phyloP scores from a whole-genome alignment of 2,113 vertebrate genomes.

The Actenoides lindsayi region DNA sequence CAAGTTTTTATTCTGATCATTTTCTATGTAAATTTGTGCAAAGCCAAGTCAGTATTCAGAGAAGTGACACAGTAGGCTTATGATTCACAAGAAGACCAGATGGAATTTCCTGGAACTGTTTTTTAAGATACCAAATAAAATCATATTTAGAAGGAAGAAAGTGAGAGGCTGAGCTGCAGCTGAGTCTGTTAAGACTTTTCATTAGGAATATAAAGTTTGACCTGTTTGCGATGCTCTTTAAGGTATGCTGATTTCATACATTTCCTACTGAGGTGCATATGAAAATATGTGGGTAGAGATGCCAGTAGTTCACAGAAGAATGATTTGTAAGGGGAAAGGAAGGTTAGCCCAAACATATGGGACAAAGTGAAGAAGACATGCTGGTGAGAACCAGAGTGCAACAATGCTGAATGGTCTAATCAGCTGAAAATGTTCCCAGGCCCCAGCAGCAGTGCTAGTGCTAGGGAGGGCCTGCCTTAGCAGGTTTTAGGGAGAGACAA shows the following conservation, averaged over 20 bases:
- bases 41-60: neutral
- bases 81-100: constrained; percentile 23
- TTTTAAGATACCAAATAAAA: neutral
- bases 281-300: neutral
- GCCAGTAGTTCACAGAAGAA: neutral
- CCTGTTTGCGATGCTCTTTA: neutral
- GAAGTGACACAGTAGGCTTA: neutral
- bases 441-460: neutral
- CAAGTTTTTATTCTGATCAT: neutral
- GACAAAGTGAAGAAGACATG: constrained; percentile 6
- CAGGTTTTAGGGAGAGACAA: neutral
- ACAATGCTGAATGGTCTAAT: neutral
- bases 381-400: constrained; percentile 2
- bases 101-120: constrained; percentile 25
- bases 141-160: neutral
- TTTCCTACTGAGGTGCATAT: neutral
- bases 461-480: neutral
- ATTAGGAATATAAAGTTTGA: neutral
- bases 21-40: neutral
- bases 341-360: constrained; percentile 12
- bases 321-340: constrained; percentile 17
- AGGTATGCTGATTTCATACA: neutral
- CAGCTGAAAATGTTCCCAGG: neutral
- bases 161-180: neutral
- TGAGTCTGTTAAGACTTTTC: neutral